These are phyloP conservation scores for Eristalis tenax DNA, from an alignment of 2,888 invertebrate genomes.

Conservation along the genomic window DNA sequence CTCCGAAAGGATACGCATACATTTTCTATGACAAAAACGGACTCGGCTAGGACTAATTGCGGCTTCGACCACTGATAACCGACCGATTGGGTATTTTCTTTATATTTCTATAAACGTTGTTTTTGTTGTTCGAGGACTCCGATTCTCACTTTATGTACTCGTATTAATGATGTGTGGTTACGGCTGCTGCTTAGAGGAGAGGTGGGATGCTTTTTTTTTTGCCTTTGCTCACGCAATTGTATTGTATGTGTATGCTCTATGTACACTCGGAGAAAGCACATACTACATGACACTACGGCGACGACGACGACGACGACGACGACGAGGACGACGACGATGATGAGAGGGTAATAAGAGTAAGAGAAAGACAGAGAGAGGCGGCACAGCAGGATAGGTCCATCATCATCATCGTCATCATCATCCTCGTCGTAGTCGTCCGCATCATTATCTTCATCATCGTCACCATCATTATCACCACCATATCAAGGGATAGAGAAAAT, in stretches of 20 bases:
- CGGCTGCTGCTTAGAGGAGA: not conserved
- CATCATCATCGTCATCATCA: constrained; percentile 40
- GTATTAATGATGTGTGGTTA: constrained; percentile 23
- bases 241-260: constrained; percentile 63
- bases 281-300: constrained; percentile 67
- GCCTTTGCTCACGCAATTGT: constrained; percentile 49
- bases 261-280: constrained; percentile 55
- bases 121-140: constrained; percentile 15
- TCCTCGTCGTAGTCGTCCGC: constrained; percentile 1
- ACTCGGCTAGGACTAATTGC: not conserved
- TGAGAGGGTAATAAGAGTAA: constrained; percentile 57
- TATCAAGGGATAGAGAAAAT: constrained; percentile 71
- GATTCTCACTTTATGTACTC: constrained; percentile 24
- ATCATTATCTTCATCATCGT: constrained; percentile 27
- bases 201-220: constrained; percentile 15
- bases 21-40: not conserved
- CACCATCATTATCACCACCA: constrained; percentile 29
- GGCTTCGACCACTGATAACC: not conserved
- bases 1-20: not conserved
- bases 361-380: constrained; percentile 57
- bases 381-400: constrained; percentile 70
- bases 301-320: constrained; percentile 36
- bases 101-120: not conserved
- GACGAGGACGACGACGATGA: constrained; percentile 15
- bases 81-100: not conserved